These are phyloP conservation scores for Apocheima hispidaria DNA, from an alignment of 2,888 invertebrate species.

Conservation along the genomic window DNA sequence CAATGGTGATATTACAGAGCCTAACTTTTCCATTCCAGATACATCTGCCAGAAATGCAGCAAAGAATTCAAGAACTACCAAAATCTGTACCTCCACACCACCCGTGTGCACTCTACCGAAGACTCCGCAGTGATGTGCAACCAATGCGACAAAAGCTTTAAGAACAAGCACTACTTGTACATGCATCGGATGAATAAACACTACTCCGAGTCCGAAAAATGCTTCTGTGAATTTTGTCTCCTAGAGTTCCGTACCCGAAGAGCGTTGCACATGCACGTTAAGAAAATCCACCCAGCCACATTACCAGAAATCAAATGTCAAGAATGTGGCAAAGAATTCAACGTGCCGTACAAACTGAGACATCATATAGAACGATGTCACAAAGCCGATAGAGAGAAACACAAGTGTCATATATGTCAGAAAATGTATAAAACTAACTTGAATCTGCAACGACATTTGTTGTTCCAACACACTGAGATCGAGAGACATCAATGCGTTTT, in stretches of 20 bases:
- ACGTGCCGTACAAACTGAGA: conserved; percentile 74
- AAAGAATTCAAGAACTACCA: conserved; percentile 82
- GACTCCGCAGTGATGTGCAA: conserved; percentile 76
- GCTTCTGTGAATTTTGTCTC: conserved; percentile 76
- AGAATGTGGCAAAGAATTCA: conserved; percentile 74
- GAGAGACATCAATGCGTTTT: conserved; percentile 77
- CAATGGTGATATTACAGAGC: no score
- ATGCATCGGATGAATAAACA: conserved; percentile 83
- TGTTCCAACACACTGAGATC: conserved; percentile 74
- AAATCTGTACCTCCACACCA: conserved; percentile 75
- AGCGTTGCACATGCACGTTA: conserved; percentile 77
- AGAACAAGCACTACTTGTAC: conserved; percentile 80
- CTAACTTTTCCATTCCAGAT: conserved; percentile 39
- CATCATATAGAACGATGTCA: conserved; percentile 75
- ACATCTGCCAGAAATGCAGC: conserved; percentile 75
- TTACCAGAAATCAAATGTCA: conserved; percentile 76
- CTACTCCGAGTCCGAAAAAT: conserved; percentile 77
- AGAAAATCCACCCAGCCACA: conserved; percentile 72
- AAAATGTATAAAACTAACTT: conserved; percentile 74
- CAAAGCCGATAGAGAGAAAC: conserved; percentile 67
- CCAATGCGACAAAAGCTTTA: conserved; percentile 77
- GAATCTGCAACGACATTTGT: conserved; percentile 73
- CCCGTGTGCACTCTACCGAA: conserved; percentile 76
- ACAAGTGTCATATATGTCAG: conserved; percentile 71
- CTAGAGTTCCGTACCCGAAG: conserved; percentile 76